Evolutionary conservation across 1,140 invertebrate genomes (phyloP).

Genomic region (Drosophila navojoa): DNA sequence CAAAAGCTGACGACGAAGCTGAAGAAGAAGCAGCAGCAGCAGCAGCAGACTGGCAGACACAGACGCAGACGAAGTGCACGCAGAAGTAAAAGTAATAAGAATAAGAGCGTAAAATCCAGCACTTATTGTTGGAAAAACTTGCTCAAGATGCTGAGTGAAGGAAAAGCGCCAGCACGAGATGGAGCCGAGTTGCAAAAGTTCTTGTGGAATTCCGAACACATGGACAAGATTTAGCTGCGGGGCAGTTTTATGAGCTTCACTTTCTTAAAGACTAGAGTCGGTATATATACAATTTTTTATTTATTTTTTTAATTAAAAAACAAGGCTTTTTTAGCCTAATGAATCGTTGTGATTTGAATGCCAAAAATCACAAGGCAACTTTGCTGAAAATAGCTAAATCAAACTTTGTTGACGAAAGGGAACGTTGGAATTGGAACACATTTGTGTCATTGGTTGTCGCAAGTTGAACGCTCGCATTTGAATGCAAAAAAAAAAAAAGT

Average conservation of each 20-base stretch:
- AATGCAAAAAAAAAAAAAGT: not conserved
- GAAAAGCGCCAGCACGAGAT: not conserved
- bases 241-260: not conserved
- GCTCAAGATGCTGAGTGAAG: conserved; percentile 14
- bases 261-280: not conserved
- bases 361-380: not conserved
- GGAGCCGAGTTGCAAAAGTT: conserved; percentile 11
- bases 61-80: not conserved
- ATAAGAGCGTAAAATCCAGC: conserved; percentile 19
- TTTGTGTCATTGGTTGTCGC: not conserved
- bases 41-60: too few relatives aligned
- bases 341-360: too few relatives aligned
- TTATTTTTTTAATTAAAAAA: too few relatives aligned
- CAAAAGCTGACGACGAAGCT: not conserved
- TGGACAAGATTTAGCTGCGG: not conserved
- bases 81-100: not conserved
- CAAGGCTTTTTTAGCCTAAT: too few relatives aligned
- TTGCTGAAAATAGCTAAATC: not conserved
- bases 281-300: not conserved
- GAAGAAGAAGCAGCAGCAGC: too few relatives aligned
- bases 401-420: too few relatives aligned
- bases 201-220: not conserved
- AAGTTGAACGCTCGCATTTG: not conserved
- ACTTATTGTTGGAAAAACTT: conserved; percentile 29
- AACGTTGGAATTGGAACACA: conserved; percentile 6